These are phyloP conservation scores for Calypte anna DNA, from an alignment of 2,113 vertebrate genomes.

Conservation along the genomic window DNA sequence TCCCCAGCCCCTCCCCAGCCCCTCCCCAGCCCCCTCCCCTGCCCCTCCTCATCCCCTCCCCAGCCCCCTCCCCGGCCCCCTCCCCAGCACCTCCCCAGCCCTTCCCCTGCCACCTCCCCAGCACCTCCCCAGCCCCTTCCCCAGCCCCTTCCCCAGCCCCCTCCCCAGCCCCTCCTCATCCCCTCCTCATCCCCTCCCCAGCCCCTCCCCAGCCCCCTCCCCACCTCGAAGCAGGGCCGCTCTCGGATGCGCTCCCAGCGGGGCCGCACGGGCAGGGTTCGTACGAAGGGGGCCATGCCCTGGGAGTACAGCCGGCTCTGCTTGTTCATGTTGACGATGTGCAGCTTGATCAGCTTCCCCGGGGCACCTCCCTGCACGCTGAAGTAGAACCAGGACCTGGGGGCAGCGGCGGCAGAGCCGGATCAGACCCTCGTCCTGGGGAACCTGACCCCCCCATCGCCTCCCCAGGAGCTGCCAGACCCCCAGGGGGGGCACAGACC, in stretches of 20 bases:
- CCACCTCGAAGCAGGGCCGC: conserved; percentile 88
- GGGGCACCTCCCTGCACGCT: conserved; percentile 85
- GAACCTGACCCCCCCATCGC: too few species aligned
- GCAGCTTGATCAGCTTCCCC: conserved; percentile 92
- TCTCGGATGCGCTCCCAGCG: conserved; percentile 94
- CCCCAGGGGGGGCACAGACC: too few species aligned
- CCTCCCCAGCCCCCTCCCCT: too few species aligned
- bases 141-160: conserved; percentile 74
- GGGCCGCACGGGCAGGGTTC: conserved; percentile 83
- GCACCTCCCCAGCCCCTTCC: not conserved
- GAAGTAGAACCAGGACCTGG: conserved; percentile 98
- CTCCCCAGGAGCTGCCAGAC: not conserved
- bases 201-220: not conserved
- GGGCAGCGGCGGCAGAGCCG: not conserved
- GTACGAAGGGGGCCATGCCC: conserved; percentile 94
- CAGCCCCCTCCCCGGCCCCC: not conserved
- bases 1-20: too few species aligned
- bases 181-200: too few species aligned
- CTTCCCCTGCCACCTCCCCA: too few species aligned
- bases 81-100: too few species aligned
- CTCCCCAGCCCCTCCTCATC: too few species aligned
- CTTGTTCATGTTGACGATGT: conserved; percentile 98
- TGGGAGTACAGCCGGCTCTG: conserved; percentile 97
- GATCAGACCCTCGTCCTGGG: not conserved
- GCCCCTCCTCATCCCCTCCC: not conserved